Base-by-base conservation (phyloP, 1,140 invertebrate genomes). In the Ylistrum balloti region DNA sequence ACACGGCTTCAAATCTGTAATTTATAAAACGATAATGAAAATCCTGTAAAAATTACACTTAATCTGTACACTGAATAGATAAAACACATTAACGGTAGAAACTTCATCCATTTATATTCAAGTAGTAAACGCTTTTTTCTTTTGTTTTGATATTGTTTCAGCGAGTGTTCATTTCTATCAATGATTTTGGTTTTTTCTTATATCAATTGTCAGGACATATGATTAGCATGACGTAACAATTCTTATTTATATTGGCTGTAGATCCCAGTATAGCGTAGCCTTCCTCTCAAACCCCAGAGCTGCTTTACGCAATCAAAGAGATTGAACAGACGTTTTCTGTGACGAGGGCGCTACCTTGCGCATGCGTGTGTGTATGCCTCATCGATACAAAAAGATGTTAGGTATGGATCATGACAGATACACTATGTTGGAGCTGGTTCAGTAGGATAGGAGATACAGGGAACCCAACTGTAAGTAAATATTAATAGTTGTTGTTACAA, bases 1-100 rank as follows among this genome's bases (percentile, higher is more conserved):
- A 35, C 33, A 87, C 0, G 35, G 22, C 33, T 35, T 87, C 33
- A 87, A 33, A 35, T 38, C 56, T 41, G 28, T 89, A 85, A 89
- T 89, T 89, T 86, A 38, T 89, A 32, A 45, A 89, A 89, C 45
- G 74, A 38, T 41, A 41, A 28, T 15, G 86, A 88, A 89, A 89
- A 41, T 34, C 28, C 86, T 85, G 35, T 38, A 85, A 86, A 89
- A 35, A 89, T 89, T 86, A 17, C 48, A 86, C 86, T 89, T 41
- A 34, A 89, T 86, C 86, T 86, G 22, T 28, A 74, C 56, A 74
- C 56, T 85, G 17, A 88, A 89, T 85, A 89, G 88, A 85, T 89
- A 41, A 86, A 86, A 89, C n/a, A n/a, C n/a, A n/a, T n/a, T n/a
- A n/a, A n/a, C n/a, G n/a, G n/a, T n/a, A n/a, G n/a, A n/a, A n/a